Base-by-base conservation (phyloP, 2,113 vertebrate species). In the Seriola quinqueradiata region DNA sequence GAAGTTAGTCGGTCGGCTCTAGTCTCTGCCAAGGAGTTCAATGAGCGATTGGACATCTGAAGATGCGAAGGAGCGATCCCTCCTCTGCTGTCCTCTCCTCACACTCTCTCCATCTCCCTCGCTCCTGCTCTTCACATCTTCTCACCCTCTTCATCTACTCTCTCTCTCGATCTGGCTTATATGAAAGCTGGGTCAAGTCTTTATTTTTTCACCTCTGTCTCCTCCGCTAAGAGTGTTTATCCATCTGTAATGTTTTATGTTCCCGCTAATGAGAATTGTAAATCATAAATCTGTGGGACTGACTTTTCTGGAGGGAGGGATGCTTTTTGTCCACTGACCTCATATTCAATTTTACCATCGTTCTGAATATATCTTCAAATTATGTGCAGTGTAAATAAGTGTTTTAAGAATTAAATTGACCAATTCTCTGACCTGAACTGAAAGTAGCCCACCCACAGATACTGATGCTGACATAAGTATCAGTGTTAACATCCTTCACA, bases 41-140 rank as follows among this genome's bases (percentile, higher is more conserved):
- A 77, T 85, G 82, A 73, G 16, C n/a, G 76, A 76, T 70, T 0
- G 21, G 77, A 79, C 77, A n/a, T n/a, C n/a, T n/a, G n/a, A n/a
- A n/a, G n/a, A n/a, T n/a, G n/a, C n/a, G n/a, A n/a, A n/a, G n/a
- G n/a, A n/a, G 36, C 4, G 11, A 61, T 67, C 67, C 67, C 46
- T 50, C 42, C 40, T 58, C 66, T 74, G 14, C 34, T 3, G 12
- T 46, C 70, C 52, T 65, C 50, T 44, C 38, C 46, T 65, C 25
- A 5, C 66, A 65, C 72, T 25, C 75, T 79, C 64, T 85, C 50
- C 66, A 64, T 87, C 73, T 83, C 40, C n/a, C 23, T 44, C 28
- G 4, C 48, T 70, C 69, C 34, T 48, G 69, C 70, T 64, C 74
- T 36, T 58, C 52, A 54, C 55, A 21, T 76, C 48, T 44, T 66